Evolutionary conservation across 64 coral and sea anemone genomes (phyloP), one percentile per base, ranked within the genome.

Genomic region (Hydrozoanthus tunicans): DNA sequence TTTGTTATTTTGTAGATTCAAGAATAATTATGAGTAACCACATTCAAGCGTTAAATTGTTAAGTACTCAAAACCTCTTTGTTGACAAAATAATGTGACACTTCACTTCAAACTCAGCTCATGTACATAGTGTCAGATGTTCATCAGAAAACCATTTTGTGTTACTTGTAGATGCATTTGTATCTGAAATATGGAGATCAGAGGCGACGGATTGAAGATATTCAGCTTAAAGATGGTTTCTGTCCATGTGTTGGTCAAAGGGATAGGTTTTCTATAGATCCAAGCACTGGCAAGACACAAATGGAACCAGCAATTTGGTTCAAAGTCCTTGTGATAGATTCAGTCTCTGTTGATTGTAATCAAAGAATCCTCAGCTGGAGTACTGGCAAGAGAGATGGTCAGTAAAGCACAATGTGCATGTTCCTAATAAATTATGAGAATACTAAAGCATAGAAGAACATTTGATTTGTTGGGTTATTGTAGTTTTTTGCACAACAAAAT

Each of bases 251-350:
- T 62, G 89, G 95, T 7, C 78, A 82, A 12, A 74, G 85, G 10
- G 60, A 80, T 1, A 82, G 52, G 7, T 74, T 9, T 6, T 60
- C 56, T 14, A 26, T 20, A 59, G 59, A 91, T 6, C 11, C 77
- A 43, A 77, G 58, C 62, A 73, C 64, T 25, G 52, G 79, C 76
- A 92, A 77, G 14, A 71, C 90, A 13, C 32, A 72, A 4, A 81
- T 96, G 78, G 95, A 96, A 17, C 95, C 95, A 2, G 95, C 95
- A 0, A 96, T 96, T 82, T 96, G 95, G 95, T 96, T 92, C 52
- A 96, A 96, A 66, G 95, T 94, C 86, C 83, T 96, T 24, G 81
- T 96, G 1, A 58, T 96, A 59, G 95, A 96, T 59, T 96, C 95
- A 3, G 83, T 96, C 0, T 96, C 95, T 11, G 91, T 96, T 9